A percentile compares a stretch with the other conserved stretches of the same genome.
These are phyloP conservation scores for Leucania comma DNA, from an alignment of 2,888 invertebrate genomes.

Conservation along the genomic window DNA sequence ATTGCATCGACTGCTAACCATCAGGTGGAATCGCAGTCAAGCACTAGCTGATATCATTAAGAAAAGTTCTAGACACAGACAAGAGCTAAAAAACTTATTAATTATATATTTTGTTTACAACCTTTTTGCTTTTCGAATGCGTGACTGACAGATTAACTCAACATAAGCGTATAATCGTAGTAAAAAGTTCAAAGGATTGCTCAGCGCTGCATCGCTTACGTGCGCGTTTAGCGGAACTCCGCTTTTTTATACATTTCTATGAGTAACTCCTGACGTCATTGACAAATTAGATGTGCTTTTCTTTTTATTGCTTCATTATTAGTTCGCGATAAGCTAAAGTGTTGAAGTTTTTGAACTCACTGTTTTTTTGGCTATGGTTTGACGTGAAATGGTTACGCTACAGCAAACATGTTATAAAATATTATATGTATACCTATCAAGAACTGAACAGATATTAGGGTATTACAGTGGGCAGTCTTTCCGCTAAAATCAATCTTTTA, in stretches of 20 bases:
- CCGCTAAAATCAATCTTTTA: too few relatives aligned
- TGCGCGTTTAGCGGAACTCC: constrained; percentile 21
- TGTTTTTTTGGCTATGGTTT: not conserved
- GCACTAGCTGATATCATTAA: too few relatives aligned
- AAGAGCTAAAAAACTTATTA: not conserved
- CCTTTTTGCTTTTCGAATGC: not conserved
- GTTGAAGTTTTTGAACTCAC: not conserved
- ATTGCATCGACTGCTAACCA: too few relatives aligned
- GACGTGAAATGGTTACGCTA: not conserved
- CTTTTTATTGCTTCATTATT: constrained; percentile 20
- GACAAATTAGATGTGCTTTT: constrained; percentile 28
- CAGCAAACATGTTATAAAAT: too few relatives aligned
- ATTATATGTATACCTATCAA: too few relatives aligned
- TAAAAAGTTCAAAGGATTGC: constrained; percentile 35
- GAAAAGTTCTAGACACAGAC: not conserved
- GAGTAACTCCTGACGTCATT: constrained; percentile 53
- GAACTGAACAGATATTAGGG: too few relatives aligned
- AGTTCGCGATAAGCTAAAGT: constrained; percentile 24
- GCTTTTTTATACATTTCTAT: constrained; percentile 46
- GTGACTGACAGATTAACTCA: constrained; percentile 28
- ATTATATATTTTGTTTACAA: constrained; percentile 3
- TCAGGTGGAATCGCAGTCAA: too few relatives aligned
- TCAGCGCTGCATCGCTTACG: constrained; percentile 34
- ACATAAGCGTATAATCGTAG: constrained; percentile 4
- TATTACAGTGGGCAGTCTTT: too few relatives aligned